Conservation (phyloP, 2,113 vertebrate genomes). For the Piprites chloris region DNA sequence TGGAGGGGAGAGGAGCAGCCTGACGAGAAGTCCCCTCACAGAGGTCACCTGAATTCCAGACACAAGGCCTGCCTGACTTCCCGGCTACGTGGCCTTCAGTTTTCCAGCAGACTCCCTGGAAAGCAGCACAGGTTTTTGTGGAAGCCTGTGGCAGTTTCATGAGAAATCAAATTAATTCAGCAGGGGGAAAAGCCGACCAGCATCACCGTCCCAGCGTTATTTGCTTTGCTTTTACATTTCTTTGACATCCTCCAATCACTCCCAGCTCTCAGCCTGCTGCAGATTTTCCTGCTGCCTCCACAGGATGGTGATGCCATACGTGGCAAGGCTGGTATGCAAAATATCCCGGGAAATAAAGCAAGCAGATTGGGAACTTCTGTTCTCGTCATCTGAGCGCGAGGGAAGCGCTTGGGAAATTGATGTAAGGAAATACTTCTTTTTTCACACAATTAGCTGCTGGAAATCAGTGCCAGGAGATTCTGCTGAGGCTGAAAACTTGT, state of each 20-base stretch:
- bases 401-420: neutral
- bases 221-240: neutral
- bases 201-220: neutral
- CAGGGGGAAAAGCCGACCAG: neutral
- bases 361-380: slow-evolving; percentile 47
- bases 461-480: neutral
- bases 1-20: neutral
- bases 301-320: neutral
- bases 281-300: neutral
- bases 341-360: neutral
- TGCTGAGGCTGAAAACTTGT: neutral
- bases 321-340: neutral
- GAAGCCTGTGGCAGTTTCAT: neutral
- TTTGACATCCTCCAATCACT: neutral
- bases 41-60: neutral
- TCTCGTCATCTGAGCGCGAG: neutral
- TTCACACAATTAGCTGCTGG: neutral
- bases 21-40: neutral
- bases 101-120: neutral
- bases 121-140: neutral
- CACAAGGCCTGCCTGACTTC: neutral
- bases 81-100: neutral
- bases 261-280: neutral
- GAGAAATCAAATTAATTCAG: neutral
- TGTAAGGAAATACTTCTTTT: neutral